Evolutionary conservation across 2,113 vertebrate genomes (phyloP).

Genomic region (Larimichthys polyactis): DNA sequence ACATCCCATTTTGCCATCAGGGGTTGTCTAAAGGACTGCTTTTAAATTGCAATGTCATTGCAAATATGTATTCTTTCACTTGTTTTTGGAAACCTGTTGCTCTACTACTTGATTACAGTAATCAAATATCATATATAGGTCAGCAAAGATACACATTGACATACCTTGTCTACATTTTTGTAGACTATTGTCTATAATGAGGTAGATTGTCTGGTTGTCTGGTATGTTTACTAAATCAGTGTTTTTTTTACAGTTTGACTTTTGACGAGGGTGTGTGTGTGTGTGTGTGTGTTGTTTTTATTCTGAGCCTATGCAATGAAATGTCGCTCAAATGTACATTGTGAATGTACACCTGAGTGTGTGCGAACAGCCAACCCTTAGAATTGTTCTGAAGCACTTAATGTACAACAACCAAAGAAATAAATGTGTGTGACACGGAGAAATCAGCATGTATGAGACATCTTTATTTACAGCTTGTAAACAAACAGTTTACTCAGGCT

Average conservation of each 20-base stretch:
- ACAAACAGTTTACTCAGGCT: slow-evolving; percentile 66
- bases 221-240: slow-evolving; percentile 1
- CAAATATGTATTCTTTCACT: not conserved
- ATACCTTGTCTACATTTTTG: not conserved
- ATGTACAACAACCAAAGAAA: slow-evolving; percentile 50
- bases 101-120: not conserved
- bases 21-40: slow-evolving; percentile 11
- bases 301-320: no score
- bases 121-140: slow-evolving; percentile 24
- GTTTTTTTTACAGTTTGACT: not conserved
- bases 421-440: slow-evolving; percentile 59
- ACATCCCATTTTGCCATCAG: not conserved
- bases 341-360: no score
- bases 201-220: not conserved
- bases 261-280: not conserved
- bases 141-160: slow-evolving; percentile 30
- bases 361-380: not conserved
- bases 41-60: not conserved
- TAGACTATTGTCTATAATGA: not conserved
- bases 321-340: no score
- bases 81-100: not conserved
- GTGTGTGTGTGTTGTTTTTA: no score
- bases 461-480: slow-evolving; percentile 81
- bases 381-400: slow-evolving; percentile 7
- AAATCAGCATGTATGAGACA: slow-evolving; percentile 35